Evolutionary conservation across 1,140 invertebrate species (phyloP), one percentile per base, ranked within the genome.

Genomic region (Atta colombica): DNA sequence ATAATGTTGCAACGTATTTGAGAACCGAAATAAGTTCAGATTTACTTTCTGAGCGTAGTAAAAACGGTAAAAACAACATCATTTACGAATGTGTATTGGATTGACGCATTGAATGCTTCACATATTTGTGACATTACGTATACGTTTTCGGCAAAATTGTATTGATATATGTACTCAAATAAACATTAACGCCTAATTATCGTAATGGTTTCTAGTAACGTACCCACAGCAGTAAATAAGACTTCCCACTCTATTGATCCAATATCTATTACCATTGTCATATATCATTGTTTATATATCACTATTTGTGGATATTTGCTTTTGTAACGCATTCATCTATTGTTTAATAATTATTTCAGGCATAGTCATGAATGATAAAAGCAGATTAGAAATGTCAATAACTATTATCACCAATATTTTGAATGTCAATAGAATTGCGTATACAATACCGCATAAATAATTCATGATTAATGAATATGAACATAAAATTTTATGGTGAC

Each of bases 71-170:
- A 18, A 75, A 61, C 7, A 68, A 49, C 39, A 39, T 72, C 60
- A 81, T 31, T 72, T 45, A 3, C 28, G 12, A 74, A 61, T 74
- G 39, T 82, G 18, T 61, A 39, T 10, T 75, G 39, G 39, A 55
- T 84, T 74, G 45, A 49, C 28, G 69, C 69, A 84, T 74, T 84
- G 28, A 7, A 61, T 84, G 69, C 74, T 84, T 63, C 80, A 49
- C 80, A 63, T 84, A 75, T 74, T 60, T 53, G 72, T 31, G 71
- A 74, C 25, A 84, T 84, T 84, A 84, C 60, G 25, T 75, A 84
- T 84, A 74, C 39, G 80, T 84, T 84, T 84, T n/a, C 69, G 55
- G 55, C 80, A 74, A 75, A 84, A 74, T 61, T 84, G 80, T 84
- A 84, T 51, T 69, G 12, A 49, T 82, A 74, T 75, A 84, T 84